Conservation (phyloP, 2,888 invertebrate genomes). For the Caenorhabditis afra region DNA sequence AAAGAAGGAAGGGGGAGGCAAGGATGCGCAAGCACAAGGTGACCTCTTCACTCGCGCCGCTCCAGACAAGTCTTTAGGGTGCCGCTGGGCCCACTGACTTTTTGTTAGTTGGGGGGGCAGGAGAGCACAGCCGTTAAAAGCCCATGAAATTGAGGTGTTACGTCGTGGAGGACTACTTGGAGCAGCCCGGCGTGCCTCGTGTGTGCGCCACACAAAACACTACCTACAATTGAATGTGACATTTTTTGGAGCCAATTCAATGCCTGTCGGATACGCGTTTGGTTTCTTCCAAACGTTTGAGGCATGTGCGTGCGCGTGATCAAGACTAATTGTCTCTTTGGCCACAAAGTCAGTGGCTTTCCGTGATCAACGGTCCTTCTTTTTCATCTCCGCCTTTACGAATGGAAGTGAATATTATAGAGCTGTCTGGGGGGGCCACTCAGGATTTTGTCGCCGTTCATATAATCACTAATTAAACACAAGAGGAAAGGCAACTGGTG, state of each 20-base stretch:
- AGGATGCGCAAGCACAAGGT: constrained; percentile 12
- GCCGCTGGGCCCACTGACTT: constrained; percentile 33
- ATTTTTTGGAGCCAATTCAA: constrained; percentile 61
- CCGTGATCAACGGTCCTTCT: constrained; percentile 47
- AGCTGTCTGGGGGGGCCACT: too few relatives aligned
- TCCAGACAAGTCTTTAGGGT: constrained; percentile 40
- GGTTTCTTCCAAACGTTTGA: constrained; percentile 54
- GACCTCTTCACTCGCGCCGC: constrained; percentile 23
- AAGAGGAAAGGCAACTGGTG: neutral
- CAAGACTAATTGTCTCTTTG: constrained; percentile 52
- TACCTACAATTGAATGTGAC: constrained; percentile 65
- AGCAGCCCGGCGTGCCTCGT: constrained; percentile 5
- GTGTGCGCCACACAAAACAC: constrained; percentile 48
- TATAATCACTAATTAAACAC: neutral
- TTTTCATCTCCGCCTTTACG: too few relatives aligned
- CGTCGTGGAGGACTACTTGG: constrained; percentile 56
- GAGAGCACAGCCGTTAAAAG: constrained; percentile 55
- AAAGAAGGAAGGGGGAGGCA: neutral
- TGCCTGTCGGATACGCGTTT: constrained; percentile 53
- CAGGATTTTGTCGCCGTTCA: too few relatives aligned
- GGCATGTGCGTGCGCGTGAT: constrained; percentile 47
- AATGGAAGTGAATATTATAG: neutral
- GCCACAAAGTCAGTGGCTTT: constrained; percentile 42
- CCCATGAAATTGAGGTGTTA: constrained; percentile 64
- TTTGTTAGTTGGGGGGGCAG: constrained; percentile 48